Evolutionary conservation across 2,888 invertebrate genomes (phyloP).

Genomic region (Pimpla rufipes): DNA sequence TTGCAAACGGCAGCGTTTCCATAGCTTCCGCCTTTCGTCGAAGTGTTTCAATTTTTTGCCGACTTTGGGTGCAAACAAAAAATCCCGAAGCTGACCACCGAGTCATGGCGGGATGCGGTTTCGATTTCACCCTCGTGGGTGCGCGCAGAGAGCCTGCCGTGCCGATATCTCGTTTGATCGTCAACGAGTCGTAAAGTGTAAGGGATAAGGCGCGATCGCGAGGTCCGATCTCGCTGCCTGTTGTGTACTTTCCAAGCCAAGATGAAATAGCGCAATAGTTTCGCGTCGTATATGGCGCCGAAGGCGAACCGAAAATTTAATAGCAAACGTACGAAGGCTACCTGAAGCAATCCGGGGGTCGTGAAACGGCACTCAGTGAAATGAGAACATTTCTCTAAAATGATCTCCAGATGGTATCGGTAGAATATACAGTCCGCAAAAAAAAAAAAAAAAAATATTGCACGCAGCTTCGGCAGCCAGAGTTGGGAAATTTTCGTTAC

Average conservation of each 20-base stretch:
- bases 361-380: not conserved
- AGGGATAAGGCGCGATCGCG: conserved; percentile 34
- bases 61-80: not conserved
- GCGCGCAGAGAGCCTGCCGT: conserved; percentile 15
- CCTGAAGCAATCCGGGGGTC: not conserved
- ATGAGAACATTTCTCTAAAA: conserved; percentile 10
- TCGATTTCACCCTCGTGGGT: conserved; percentile 56
- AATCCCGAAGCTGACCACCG: conserved; percentile 34
- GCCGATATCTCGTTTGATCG: conserved; percentile 53
- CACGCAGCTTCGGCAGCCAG: not conserved
- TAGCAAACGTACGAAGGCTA: not conserved
- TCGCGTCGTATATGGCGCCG: not conserved
- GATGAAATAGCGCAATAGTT: not conserved
- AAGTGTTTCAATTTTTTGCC: not conserved
- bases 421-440: too few relatives aligned
- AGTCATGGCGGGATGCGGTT: conserved; percentile 50
- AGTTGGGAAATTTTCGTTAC: not conserved
- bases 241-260: conserved; percentile 1
- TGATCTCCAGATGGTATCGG: not conserved
- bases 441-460: not conserved
- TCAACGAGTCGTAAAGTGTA: conserved; percentile 44
- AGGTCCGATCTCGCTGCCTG: conserved; percentile 6
- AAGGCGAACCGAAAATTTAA: conserved; percentile 14
- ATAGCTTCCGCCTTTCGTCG: not conserved
- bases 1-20: not conserved